Conservation (phyloP, 2,113 vertebrate species). For the Megaceryle torquata region DNA sequence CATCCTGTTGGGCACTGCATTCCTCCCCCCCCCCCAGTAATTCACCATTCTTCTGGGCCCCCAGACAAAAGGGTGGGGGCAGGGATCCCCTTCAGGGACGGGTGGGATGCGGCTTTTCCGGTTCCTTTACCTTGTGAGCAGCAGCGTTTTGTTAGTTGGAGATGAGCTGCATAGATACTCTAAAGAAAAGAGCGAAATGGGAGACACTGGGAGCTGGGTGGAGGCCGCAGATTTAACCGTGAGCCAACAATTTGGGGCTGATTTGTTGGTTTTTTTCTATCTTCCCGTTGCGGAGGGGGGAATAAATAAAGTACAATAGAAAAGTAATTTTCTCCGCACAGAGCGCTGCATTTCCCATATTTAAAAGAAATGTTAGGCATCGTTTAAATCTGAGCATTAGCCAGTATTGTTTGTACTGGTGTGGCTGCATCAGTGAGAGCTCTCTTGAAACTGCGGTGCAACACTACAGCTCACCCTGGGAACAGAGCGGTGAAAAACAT, state of each 20-base stretch:
- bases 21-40: neutral
- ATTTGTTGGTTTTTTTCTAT: neutral
- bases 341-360: neutral
- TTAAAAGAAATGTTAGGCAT: neutral
- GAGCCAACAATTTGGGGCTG: neutral
- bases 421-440: neutral
- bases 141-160: neutral
- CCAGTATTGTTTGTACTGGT: neutral
- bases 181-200: neutral
- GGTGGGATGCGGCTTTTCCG: neutral
- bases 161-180: neutral
- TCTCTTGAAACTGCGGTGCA: neutral
- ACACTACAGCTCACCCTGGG: neutral
- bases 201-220: neutral
- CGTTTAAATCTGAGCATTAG: neutral
- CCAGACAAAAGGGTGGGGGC: neutral
- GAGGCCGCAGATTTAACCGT: neutral
- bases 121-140: neutral
- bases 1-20: fast-evolving
- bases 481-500: neutral
- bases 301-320: neutral
- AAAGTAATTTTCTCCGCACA: neutral
- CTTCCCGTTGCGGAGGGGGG: neutral
- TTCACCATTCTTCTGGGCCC: neutral
- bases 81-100: neutral